A percentile compares a stretch with the other conserved stretches of the same genome.
These are phyloP conservation scores for Muschampia plurimacula DNA, from an alignment of 2,888 invertebrate genomes.

Conservation along the genomic window DNA sequence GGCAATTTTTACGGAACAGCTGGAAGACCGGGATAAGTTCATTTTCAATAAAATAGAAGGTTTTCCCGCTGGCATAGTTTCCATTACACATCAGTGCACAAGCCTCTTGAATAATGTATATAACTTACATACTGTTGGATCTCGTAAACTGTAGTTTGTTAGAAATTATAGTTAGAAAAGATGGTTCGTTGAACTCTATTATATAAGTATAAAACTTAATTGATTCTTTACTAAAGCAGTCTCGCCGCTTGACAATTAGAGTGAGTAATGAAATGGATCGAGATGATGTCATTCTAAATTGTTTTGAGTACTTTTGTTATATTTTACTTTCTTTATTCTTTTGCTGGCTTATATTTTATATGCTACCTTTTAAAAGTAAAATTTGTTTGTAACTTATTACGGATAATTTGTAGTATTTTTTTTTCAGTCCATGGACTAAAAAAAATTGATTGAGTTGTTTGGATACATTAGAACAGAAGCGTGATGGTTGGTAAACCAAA, in stretches of 20 bases:
- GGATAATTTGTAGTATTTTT: no score
- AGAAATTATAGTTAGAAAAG: background rate
- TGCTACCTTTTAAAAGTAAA: no score
- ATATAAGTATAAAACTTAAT: conserved; percentile 19
- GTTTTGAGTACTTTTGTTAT: background rate
- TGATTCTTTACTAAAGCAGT: conserved; percentile 15
- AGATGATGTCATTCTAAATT: conserved; percentile 6
- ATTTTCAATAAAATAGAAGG: conserved; percentile 65
- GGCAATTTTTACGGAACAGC: no score
- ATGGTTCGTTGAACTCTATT: conserved; percentile 26
- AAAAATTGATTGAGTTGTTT: no score
- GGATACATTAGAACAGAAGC: no score
- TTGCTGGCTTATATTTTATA: no score
- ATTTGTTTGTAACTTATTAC: no score
- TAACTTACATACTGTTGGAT: background rate
- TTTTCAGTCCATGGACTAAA: no score
- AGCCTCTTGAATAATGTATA: background rate
- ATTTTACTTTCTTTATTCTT: background rate
- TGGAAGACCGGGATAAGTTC: conserved; percentile 56
- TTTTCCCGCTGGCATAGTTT: conserved; percentile 48
- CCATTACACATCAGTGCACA: conserved; percentile 43
- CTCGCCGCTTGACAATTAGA: conserved; percentile 12
- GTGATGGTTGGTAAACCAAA: no score
- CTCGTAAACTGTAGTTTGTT: conserved; percentile 1
- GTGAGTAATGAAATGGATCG: conserved; percentile 7